These are phyloP conservation scores for Atherix ibis DNA, from an alignment of 2,888 invertebrate genomes.

Conservation along the genomic window DNA sequence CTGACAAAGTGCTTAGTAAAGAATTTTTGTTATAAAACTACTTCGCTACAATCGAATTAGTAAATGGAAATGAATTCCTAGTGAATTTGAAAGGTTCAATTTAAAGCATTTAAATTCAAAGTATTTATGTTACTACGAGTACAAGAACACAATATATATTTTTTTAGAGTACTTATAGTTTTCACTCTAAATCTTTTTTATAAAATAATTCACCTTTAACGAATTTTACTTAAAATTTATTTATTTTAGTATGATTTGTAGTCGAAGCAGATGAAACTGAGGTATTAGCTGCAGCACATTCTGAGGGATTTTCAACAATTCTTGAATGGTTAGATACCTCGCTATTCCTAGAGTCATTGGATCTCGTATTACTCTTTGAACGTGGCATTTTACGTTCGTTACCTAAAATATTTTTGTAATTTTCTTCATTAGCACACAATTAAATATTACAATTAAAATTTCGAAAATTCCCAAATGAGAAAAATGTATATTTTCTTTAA, in stretches of 20 bases:
- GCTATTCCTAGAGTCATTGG: slow-evolving; percentile 30
- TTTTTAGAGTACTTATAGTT: no score
- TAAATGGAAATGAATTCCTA: no score
- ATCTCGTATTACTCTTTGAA: slow-evolving; percentile 31
- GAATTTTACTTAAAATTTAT: slow-evolving; percentile 21
- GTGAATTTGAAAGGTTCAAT: no score
- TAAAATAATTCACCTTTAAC: no score
- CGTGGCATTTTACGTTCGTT: slow-evolving; percentile 24
- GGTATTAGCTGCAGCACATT: slow-evolving; percentile 14
- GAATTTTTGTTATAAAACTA: no score
- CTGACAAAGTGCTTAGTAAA: no score
- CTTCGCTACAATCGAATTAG: no score
- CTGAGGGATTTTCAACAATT: slow-evolving; percentile 24
- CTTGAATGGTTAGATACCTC: slow-evolving; percentile 29
- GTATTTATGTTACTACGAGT: no score
- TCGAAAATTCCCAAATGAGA: neutral
- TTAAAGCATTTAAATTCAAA: no score
- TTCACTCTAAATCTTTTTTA: no score
- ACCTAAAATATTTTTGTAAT: slow-evolving; percentile 18
- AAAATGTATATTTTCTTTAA: no score
- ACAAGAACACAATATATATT: no score
- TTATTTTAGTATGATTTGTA: slow-evolving; percentile 18
- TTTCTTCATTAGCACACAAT: neutral
- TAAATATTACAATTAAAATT: neutral
- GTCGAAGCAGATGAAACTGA: slow-evolving; percentile 16